Evolutionary conservation across 2,888 invertebrate species (phyloP).

Genomic region (Drosophila kanekoi): DNA sequence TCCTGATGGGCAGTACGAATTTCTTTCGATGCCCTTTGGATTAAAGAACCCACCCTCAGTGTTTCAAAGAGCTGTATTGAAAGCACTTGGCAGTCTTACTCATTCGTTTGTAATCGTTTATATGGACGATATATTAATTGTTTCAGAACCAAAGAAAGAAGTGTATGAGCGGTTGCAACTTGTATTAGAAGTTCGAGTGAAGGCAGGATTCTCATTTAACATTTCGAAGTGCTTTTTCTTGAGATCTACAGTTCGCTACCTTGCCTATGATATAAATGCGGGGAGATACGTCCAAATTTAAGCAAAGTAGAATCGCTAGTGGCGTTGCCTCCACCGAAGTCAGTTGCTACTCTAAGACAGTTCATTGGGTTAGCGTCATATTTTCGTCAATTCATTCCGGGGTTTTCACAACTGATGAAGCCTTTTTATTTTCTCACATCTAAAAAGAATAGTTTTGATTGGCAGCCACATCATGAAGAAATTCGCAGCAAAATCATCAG

Average conservation of each 20-base stretch:
- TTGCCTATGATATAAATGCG: neutral
- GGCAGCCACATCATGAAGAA: neutral
- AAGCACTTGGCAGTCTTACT: neutral
- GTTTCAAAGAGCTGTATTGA: neutral
- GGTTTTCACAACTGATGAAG: neutral
- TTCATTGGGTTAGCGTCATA: too few species aligned
- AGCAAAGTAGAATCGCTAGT: neutral
- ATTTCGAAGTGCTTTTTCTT: neutral
- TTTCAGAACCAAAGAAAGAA: neutral
- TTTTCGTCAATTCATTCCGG: neutral
- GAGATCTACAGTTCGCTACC: neutral
- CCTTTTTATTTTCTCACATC: constrained; percentile 1
- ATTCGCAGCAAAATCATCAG: too few species aligned
- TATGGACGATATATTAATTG: neutral
- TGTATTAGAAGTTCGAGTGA: neutral
- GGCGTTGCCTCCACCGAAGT: too few species aligned
- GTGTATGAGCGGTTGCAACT: neutral
- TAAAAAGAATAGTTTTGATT: neutral
- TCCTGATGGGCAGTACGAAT: constrained; percentile 5
- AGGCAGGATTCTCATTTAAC: neutral
- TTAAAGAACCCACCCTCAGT: neutral
- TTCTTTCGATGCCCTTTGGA: neutral
- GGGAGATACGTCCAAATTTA: neutral
- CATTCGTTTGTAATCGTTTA: constrained; percentile 1
- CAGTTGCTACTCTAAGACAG: too few species aligned